Evolutionary conservation across 2,113 vertebrate species (phyloP).

Genomic region (Cercocebus atys): DNA sequence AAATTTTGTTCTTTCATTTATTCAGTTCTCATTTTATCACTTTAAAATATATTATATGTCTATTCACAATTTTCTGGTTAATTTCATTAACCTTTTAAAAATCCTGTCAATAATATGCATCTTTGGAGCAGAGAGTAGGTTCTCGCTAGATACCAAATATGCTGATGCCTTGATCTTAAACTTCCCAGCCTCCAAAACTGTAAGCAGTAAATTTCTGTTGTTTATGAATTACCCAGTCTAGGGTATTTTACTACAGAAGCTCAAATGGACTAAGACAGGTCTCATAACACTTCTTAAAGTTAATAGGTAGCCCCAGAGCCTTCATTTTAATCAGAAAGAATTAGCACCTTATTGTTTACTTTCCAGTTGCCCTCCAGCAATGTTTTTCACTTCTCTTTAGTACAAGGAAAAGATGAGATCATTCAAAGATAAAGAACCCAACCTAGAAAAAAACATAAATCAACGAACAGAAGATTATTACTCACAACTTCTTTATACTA

Average conservation of each 20-base stretch:
- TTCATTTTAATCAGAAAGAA: not conserved
- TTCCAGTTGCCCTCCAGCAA: not conserved
- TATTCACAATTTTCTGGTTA: not conserved
- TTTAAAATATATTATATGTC: not conserved
- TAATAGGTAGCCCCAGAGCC: not conserved
- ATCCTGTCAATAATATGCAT: not conserved
- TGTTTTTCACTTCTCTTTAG: not conserved
- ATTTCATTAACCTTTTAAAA: not conserved
- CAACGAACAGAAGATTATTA: not conserved
- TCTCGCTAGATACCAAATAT: not conserved
- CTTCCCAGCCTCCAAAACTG: not conserved
- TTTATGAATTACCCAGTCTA: not conserved
- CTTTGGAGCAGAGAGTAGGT: not conserved
- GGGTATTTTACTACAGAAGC: not conserved
- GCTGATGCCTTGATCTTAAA: not conserved
- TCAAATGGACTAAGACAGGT: not conserved
- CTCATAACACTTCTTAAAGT: not conserved
- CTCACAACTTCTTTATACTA: not conserved
- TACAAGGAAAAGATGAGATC: not conserved
- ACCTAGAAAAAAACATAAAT: not conserved
- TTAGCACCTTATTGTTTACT: not conserved
- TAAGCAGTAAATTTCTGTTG: not conserved
- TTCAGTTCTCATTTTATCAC: not conserved
- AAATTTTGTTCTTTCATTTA: not conserved
- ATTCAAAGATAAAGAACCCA: not conserved